Evolutionary conservation across 2,797 vertebrate species (phyloP).

Genomic region (Enteromius viviparus): DNA sequence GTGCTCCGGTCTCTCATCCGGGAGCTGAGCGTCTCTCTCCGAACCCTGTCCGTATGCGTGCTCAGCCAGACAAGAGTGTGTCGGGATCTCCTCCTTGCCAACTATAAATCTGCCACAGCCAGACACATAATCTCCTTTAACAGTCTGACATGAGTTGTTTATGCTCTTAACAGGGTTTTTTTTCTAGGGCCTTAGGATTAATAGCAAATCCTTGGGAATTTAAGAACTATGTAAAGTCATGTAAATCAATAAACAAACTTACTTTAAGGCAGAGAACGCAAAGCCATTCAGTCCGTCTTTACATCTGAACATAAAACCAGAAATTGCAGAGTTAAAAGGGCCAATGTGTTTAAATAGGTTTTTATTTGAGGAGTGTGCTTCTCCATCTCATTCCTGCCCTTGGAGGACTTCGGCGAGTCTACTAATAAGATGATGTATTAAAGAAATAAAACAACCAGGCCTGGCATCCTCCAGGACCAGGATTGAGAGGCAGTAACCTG

Average conservation of each 20-base stretch:
- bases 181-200: neutral
- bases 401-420: neutral
- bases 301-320: constrained; percentile 75
- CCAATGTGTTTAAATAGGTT: neutral
- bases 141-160: neutral
- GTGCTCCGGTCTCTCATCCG: constrained; percentile 63
- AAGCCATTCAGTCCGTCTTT: constrained; percentile 98
- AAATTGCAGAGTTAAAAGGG: neutral
- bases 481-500: neutral
- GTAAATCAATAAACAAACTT: constrained; percentile 71
- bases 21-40: constrained; percentile 60
- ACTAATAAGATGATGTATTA: no score
- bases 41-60: constrained; percentile 65
- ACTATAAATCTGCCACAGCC: constrained; percentile 87
- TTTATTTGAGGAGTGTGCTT: neutral
- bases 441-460: neutral
- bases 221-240: neutral
- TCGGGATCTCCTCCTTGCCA: constrained; percentile 95
- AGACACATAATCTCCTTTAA: constrained; percentile 33
- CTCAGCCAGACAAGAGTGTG: constrained; percentile 82
- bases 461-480: neutral
- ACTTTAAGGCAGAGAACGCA: constrained; percentile 96
- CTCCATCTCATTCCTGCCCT: neutral
- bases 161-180: neutral
- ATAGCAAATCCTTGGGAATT: constrained; percentile 1